A percentile compares a stretch with the other conserved stretches of the same genome.
Evolutionary conservation across 2,888 invertebrate genomes (phyloP).

Genomic region (Aethes cnicana): DNA sequence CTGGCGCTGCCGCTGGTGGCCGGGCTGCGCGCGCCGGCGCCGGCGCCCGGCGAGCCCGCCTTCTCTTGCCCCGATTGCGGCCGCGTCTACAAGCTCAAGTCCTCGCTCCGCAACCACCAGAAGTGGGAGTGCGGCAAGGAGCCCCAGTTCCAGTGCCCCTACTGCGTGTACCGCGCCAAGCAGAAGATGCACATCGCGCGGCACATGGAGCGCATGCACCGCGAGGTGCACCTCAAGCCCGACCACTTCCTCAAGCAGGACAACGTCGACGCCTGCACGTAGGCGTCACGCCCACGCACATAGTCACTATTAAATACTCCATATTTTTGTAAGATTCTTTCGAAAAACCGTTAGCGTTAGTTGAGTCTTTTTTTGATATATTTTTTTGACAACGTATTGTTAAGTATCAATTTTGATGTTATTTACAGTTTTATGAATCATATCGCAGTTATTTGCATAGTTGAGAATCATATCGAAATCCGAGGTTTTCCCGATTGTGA

Average conservation of each 20-base stretch:
- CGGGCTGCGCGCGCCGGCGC: slow-evolving; percentile 57
- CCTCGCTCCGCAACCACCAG: slow-evolving; percentile 91
- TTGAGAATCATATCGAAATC: slow-evolving; percentile 50
- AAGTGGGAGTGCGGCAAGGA: slow-evolving; percentile 94
- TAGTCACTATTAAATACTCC: slow-evolving; percentile 51
- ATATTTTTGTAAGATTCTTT: slow-evolving; percentile 40
- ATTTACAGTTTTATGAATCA: slow-evolving; percentile 39
- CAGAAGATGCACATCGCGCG: slow-evolving; percentile 93
- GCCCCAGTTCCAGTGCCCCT: slow-evolving; percentile 91
- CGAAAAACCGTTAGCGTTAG: slow-evolving; percentile 36
- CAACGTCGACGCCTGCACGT: slow-evolving; percentile 79
- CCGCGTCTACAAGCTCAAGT: slow-evolving; percentile 92
- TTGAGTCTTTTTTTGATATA: slow-evolving; percentile 36
- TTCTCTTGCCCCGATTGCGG: slow-evolving; percentile 92
- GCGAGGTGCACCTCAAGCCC: slow-evolving; percentile 82
- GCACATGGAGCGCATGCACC: slow-evolving; percentile 92
- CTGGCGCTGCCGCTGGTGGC: slow-evolving; percentile 87
- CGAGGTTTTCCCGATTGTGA: slow-evolving; percentile 71
- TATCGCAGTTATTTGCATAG: slow-evolving; percentile 17
- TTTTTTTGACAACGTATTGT: slow-evolving; percentile 31
- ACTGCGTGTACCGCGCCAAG: slow-evolving; percentile 91
- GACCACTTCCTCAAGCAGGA: slow-evolving; percentile 77
- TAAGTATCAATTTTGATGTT: slow-evolving; percentile 33
- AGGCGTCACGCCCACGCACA: slow-evolving; percentile 42
- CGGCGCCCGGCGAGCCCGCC: slow-evolving; percentile 75